phyloP scores from a whole-genome alignment of 2,797 vertebrate genomes.

The Sebastes itinus region DNA sequence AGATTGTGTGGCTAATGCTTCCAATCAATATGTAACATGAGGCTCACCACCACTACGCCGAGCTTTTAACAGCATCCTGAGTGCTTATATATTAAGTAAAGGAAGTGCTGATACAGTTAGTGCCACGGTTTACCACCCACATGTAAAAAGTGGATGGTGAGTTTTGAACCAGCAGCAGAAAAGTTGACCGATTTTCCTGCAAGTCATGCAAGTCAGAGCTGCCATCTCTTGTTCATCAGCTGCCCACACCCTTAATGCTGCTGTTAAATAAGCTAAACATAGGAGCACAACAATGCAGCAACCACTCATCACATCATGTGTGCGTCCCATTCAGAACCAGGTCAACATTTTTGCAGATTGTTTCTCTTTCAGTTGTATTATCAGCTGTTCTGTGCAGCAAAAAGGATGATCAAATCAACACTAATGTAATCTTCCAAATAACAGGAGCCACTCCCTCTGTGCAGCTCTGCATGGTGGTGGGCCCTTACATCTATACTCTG shows the following conservation, averaged over 20 bases:
- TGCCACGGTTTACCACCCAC: neutral
- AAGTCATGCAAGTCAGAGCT: constrained; percentile 56
- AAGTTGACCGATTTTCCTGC: constrained; percentile 39
- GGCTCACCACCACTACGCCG: constrained; percentile 7
- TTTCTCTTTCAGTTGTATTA: neutral
- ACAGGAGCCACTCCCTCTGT: constrained; percentile 71
- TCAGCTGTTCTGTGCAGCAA: neutral
- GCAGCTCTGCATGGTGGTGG: constrained; percentile 45
- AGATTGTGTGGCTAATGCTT: constrained; percentile 26
- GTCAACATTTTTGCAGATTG: neutral
- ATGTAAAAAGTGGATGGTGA: neutral
- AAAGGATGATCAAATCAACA: neutral
- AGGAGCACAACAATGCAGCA: constrained; percentile 7
- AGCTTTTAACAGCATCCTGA: constrained; percentile 55
- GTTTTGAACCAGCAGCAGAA: neutral
- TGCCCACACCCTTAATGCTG: constrained; percentile 25
- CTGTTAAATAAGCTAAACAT: neutral
- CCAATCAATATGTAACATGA: constrained; percentile 65
- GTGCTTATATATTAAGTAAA: constrained; percentile 40
- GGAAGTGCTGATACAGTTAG: constrained; percentile 1
- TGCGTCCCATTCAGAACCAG: neutral
- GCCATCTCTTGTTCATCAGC: constrained; percentile 5
- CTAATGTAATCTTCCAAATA: neutral
- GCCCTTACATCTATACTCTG: constrained; percentile 17
- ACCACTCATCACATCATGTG: neutral